Percentiles rank a stretch among this genome's conserved stretches.
phyloP scores from a whole-genome alignment of 2,113 vertebrate genomes.

The Porphyrio hochstetteri region DNA sequence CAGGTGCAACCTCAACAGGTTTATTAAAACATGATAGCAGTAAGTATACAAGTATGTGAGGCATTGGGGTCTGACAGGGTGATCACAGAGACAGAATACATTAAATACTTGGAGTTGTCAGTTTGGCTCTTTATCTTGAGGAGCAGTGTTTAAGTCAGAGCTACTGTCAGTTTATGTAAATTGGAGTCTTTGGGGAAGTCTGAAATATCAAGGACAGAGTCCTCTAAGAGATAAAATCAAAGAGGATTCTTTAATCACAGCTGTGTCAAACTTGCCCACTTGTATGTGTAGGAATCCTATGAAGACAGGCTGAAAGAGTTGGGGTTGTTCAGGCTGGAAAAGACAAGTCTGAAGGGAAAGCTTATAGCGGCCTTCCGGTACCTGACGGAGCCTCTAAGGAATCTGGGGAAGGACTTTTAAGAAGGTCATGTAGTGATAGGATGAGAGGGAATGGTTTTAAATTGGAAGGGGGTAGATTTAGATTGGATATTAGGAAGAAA shows the following conservation, averaged over 20 bases:
- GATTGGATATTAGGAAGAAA: no score
- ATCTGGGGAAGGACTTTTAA: no score
- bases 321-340: no score
- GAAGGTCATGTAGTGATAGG: no score
- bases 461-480: no score
- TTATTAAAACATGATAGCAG: not conserved
- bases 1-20: conserved; percentile 27
- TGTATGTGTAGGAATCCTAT: not conserved
- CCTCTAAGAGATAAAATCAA: not conserved
- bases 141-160: not conserved
- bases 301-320: no score
- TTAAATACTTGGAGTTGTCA: not conserved
- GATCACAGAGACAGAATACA: not conserved
- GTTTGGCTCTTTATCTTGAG: not conserved
- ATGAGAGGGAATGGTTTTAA: no score
- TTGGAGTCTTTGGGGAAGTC: not conserved
- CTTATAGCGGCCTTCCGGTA: no score
- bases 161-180: not conserved
- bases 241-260: not conserved
- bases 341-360: no score
- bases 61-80: not conserved
- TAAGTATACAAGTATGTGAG: not conserved
- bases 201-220: not conserved
- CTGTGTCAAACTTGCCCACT: not conserved
- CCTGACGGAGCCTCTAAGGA: no score